phyloP scores from a whole-genome alignment of 2,888 invertebrate genomes.

The Leptinotarsa haldemani region DNA sequence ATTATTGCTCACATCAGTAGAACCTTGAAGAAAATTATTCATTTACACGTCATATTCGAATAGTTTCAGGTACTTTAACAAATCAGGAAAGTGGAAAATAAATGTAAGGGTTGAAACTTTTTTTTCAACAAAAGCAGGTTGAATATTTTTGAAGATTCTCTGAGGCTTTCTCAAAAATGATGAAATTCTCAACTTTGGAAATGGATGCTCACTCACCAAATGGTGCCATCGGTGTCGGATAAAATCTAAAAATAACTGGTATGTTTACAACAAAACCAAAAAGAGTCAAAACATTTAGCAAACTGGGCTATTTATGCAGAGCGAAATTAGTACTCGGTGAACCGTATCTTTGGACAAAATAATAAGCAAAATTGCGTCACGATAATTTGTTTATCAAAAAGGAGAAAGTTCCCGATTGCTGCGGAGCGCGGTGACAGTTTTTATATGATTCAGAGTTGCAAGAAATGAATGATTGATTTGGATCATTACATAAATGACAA shows the following conservation, averaged over 20 bases:
- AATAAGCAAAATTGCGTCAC: constrained; percentile 32
- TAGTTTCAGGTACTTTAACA: too few species aligned
- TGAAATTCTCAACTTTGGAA: not conserved
- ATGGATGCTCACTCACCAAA: not conserved
- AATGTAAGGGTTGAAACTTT: too few species aligned
- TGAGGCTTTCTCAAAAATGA: not conserved
- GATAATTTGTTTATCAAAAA: constrained; percentile 31
- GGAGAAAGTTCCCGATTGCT: constrained; percentile 6
- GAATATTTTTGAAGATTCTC: too few species aligned
- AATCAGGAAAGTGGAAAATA: too few species aligned
- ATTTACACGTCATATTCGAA: too few species aligned
- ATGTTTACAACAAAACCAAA: not conserved
- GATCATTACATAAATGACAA: not conserved
- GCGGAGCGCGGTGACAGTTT: not conserved
- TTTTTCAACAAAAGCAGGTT: too few species aligned
- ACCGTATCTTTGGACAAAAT: constrained; percentile 8
- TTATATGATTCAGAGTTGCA: not conserved
- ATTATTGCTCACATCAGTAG: too few species aligned
- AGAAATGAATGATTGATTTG: not conserved
- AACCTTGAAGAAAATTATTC: too few species aligned
- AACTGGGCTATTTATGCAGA: not conserved
- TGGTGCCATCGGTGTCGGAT: not conserved
- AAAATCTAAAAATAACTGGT: not conserved
- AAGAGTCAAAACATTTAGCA: not conserved
- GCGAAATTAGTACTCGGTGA: not conserved